phyloP scores from a whole-genome alignment of 1,140 invertebrate genomes.

The Brachystomella parvula region DNA sequence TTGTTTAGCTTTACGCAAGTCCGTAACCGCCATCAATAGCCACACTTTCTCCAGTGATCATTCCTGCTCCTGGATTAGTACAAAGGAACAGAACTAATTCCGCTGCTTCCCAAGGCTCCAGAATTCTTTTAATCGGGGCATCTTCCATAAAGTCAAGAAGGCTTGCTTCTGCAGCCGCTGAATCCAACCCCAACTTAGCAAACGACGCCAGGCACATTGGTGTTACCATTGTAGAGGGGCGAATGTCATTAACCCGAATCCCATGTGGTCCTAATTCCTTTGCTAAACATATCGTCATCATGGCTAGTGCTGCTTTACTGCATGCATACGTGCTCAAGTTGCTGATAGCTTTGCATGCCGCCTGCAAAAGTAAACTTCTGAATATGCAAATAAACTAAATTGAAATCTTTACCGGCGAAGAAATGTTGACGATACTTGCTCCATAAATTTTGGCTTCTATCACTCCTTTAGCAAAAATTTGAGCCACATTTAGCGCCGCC shows the following conservation, averaged over 20 bases:
- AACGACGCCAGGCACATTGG: not conserved
- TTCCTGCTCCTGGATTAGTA: conserved; percentile 34
- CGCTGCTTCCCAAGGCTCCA: conserved; percentile 9
- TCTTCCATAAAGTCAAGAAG: not conserved
- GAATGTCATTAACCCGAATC: conserved; percentile 69
- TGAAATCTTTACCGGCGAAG: conserved; percentile 55
- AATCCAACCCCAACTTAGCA: conserved; percentile 37
- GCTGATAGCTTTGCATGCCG: not conserved
- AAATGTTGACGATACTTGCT: conserved; percentile 81
- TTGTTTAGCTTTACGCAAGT: not conserved
- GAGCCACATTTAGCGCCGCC: conserved; percentile 70
- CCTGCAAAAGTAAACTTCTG: not conserved
- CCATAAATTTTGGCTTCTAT: conserved; percentile 52
- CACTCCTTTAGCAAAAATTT: conserved; percentile 63
- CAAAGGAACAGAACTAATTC: conserved; percentile 14
- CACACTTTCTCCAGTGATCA: conserved; percentile 11
- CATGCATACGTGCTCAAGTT: not conserved
- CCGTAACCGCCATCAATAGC: conserved; percentile 7
- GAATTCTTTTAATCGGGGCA: not conserved
- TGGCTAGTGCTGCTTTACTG: conserved; percentile 81
- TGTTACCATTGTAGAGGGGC: not conserved
- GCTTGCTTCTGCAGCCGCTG: not conserved
- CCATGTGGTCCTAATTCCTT: conserved; percentile 70
- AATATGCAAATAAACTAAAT: not conserved
- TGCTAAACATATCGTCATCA: conserved; percentile 75